A percentile compares a stretch with the other conserved stretches of the same genome.
Evolutionary conservation across 2,888 invertebrate genomes (phyloP).

Genomic region (Dendrolimus houi): DNA sequence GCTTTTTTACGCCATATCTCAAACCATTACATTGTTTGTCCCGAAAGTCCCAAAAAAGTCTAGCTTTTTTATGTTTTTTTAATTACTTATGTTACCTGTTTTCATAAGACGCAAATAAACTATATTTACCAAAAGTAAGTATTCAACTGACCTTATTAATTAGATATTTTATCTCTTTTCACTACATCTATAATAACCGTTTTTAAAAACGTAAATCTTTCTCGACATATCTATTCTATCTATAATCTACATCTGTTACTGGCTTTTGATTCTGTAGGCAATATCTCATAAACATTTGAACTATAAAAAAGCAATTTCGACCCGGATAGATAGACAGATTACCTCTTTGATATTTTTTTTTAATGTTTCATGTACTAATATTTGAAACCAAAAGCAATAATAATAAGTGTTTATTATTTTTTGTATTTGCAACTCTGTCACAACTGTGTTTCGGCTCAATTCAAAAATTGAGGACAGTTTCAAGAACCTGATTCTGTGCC

Average conservation of each 20-base stretch:
- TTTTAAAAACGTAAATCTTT: neutral
- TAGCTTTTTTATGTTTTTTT: too few relatives aligned
- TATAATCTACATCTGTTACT: conserved; percentile 20
- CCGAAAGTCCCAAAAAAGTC: too few relatives aligned
- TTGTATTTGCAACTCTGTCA: conserved; percentile 27
- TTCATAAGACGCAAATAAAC: too few relatives aligned
- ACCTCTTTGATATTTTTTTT: conserved; percentile 15
- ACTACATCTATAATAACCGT: neutral
- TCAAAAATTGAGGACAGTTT: conserved; percentile 40
- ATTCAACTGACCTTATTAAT: too few relatives aligned
- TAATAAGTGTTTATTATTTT: too few relatives aligned
- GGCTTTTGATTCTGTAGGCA: conserved; percentile 45
- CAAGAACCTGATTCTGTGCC: conserved; percentile 39
- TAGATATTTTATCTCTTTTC: neutral
- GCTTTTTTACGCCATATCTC: too few relatives aligned
- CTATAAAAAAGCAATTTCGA: conserved; percentile 34
- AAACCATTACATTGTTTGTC: too few relatives aligned
- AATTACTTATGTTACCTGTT: too few relatives aligned
- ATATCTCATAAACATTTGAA: conserved; percentile 45
- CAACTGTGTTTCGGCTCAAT: conserved; percentile 31
- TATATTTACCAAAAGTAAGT: too few relatives aligned
- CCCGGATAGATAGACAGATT: conserved; percentile 33
- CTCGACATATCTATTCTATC: neutral
- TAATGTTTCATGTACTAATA: neutral
- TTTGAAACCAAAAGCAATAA: neutral